Percentiles rank a stretch among this genome's conserved stretches.
These are phyloP conservation scores for Rhynchomys soricoides DNA, from an alignment of 2,113 vertebrate species.

Conservation along the genomic window DNA sequence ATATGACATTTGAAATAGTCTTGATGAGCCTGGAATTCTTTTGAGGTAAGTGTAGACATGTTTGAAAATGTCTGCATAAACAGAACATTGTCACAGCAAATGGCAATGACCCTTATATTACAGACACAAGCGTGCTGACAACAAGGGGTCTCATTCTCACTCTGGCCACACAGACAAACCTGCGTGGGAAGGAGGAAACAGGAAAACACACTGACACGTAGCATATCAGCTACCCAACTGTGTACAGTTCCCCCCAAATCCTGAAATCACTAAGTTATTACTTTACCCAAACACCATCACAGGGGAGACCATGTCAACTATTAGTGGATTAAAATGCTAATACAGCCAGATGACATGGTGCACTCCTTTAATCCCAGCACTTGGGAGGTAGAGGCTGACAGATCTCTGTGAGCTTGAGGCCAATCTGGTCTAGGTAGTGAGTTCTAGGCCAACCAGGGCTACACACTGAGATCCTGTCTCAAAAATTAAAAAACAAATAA, in stretches of 20 bases:
- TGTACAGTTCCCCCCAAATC: neutral
- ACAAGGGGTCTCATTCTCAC: neutral
- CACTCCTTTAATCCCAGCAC: neutral
- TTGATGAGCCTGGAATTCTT: neutral
- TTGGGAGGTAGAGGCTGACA: neutral
- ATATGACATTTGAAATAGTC: neutral
- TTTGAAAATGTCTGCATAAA: conserved; percentile 28
- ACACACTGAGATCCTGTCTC: neutral
- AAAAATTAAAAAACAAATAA: neutral
- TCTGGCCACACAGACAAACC: neutral
- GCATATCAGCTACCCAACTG: neutral
- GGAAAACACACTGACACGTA: conserved; percentile 1
- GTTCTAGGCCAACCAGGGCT: neutral
- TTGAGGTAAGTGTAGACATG: neutral
- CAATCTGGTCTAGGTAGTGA: neutral
- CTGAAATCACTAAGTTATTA: conserved; percentile 29
- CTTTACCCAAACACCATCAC: conserved; percentile 32
- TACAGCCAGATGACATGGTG: neutral
- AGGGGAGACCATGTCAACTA: neutral
- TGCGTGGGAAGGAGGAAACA: neutral
- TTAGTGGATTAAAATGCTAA: neutral
- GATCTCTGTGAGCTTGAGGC: neutral
- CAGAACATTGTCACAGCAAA: neutral
- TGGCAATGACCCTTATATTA: conserved; percentile 13
- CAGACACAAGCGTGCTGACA: neutral